Evolutionary conservation across 1,140 invertebrate species (phyloP).

Genomic region (Drosophila suzukii): DNA sequence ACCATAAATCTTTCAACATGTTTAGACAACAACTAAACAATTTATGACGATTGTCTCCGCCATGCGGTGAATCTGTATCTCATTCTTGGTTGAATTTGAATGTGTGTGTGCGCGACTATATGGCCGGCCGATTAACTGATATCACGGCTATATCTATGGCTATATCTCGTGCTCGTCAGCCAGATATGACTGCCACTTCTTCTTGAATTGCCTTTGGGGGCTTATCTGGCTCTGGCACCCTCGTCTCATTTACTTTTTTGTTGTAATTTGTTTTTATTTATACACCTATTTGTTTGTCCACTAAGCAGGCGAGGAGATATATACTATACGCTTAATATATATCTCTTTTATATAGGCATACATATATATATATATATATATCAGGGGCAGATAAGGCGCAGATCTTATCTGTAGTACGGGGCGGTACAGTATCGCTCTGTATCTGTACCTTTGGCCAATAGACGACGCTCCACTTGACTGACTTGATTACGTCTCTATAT

Average conservation of each 20-base stretch:
- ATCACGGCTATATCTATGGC: conserved; percentile 52
- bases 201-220: conserved; percentile 34
- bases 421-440: conserved; percentile 25
- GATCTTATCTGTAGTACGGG: conserved; percentile 43
- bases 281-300: conserved; percentile 79
- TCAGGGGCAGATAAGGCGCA: conserved; percentile 48
- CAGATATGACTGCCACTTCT: conserved; percentile 42
- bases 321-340: conserved; percentile 5
- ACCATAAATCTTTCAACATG: conserved; percentile 80
- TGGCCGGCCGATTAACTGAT: conserved; percentile 68
- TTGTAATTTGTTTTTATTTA: conserved; percentile 69
- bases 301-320: conserved; percentile 56
- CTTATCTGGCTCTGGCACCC: conserved; percentile 17
- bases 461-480: conserved; percentile 47
- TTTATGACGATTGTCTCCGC: conserved; percentile 66
- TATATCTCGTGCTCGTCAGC: conserved; percentile 50
- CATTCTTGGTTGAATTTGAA: conserved; percentile 2
- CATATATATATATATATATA: conserved; percentile 38
- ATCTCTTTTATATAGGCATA: neutral
- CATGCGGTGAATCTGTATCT: conserved; percentile 11
- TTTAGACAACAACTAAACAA: conserved; percentile 81
- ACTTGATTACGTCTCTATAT: conserved; percentile 80
- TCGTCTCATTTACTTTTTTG: conserved; percentile 6
- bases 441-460: conserved; percentile 38
- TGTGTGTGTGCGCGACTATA: conserved; percentile 12